Conservation (phyloP, 2,797 vertebrate species). For the Novumbra hubbsi region DNA sequence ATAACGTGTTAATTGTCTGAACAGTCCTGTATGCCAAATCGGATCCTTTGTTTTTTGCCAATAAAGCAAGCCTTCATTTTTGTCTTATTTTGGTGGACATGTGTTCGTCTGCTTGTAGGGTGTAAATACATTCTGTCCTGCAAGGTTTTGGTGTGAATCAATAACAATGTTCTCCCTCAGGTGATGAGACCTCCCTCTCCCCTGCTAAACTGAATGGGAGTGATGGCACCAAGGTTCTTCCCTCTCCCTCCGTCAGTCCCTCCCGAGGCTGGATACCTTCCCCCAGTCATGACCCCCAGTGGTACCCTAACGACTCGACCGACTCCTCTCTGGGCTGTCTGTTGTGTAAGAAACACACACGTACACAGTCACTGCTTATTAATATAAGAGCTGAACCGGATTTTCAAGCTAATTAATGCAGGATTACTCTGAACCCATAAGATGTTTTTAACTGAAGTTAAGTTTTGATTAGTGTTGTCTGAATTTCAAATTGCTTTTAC, state of each 20-base stretch:
- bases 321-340: constrained; percentile 94
- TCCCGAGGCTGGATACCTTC: constrained; percentile 95
- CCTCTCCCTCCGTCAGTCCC: constrained; percentile 87
- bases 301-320: constrained; percentile 95
- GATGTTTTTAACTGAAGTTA: not conserved
- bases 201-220: constrained; percentile 90
- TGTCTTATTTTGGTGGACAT: too few species aligned
- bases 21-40: too few species aligned
- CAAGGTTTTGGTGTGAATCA: not conserved
- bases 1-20: too few species aligned
- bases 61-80: too few species aligned
- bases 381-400: not conserved
- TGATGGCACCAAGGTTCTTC: constrained; percentile 88
- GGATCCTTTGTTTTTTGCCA: too few species aligned
- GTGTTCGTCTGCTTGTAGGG: too few species aligned
- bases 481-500: not conserved
- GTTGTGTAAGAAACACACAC: constrained; percentile 80
- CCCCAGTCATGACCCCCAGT: constrained; percentile 97
- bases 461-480: not conserved
- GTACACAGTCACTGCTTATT: not conserved
- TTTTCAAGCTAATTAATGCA: not conserved
- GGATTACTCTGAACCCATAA: constrained; percentile 1
- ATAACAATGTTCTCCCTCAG: constrained; percentile 59
- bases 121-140: too few species aligned
- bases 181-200: constrained; percentile 88